phyloP scores from a whole-genome alignment of 2,888 invertebrate species.

The Phyllotreta cruciferae region DNA sequence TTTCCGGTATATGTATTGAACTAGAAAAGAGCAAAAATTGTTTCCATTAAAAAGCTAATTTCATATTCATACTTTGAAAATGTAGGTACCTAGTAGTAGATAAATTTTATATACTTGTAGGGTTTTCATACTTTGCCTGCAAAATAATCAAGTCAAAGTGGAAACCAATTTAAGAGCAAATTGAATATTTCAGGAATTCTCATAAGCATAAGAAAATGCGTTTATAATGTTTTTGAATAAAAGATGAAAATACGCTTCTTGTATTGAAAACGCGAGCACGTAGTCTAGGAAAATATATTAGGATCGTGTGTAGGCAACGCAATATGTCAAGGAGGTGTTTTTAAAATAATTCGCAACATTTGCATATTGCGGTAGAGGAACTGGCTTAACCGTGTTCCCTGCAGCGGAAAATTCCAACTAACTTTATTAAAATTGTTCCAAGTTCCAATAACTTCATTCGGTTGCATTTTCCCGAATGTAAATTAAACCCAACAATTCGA shows the following conservation, averaged over 20 bases:
- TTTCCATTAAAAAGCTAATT: too few relatives aligned
- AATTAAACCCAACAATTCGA: too few relatives aligned
- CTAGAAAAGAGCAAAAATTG: too few relatives aligned
- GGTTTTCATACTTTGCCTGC: not conserved
- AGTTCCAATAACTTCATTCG: too few relatives aligned
- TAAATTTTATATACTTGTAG: too few relatives aligned
- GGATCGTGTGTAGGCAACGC: constrained; percentile 10
- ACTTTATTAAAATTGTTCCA: too few relatives aligned
- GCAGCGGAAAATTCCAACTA: too few relatives aligned
- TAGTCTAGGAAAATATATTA: constrained; percentile 17
- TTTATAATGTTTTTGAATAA: constrained; percentile 16
- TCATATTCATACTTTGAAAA: too few relatives aligned
- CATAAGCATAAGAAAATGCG: constrained; percentile 18
- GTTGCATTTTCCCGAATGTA: too few relatives aligned
- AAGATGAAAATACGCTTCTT: constrained; percentile 13
- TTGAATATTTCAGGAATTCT: constrained; percentile 17
- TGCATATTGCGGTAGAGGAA: constrained; percentile 13
- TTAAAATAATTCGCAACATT: constrained; percentile 7
- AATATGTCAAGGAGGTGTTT: constrained; percentile 18
- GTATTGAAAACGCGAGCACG: constrained; percentile 2
- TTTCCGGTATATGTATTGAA: too few relatives aligned
- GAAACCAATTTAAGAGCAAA: constrained; percentile 11
- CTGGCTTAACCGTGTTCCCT: too few relatives aligned
- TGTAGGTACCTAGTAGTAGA: too few relatives aligned
- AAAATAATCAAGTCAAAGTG: constrained; percentile 6